Conservation (phyloP, 2,888 invertebrate species). For the Agapetus fuscipes region DNA sequence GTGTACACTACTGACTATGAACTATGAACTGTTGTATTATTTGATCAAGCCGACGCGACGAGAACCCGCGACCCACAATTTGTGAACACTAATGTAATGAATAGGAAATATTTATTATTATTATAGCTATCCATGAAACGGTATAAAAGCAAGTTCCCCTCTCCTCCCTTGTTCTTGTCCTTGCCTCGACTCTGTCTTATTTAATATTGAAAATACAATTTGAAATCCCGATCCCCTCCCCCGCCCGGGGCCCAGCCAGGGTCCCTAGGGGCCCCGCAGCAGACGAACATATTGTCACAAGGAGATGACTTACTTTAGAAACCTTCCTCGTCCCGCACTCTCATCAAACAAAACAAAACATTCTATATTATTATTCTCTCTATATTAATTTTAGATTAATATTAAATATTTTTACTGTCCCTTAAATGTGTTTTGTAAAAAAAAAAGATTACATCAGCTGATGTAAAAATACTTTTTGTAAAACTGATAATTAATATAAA, state of each 20-base stretch:
- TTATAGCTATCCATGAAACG: slow-evolving; percentile 8
- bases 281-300: too few relatives aligned
- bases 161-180: background rate
- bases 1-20: slow-evolving; percentile 20
- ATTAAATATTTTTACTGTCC: background rate
- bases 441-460: background rate
- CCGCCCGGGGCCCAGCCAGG: too few relatives aligned
- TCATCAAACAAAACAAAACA: background rate
- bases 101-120: slow-evolving; percentile 1
- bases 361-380: background rate
- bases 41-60: slow-evolving; percentile 8
- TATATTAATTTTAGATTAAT: background rate
- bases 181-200: too few relatives aligned
- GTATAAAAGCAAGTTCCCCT: slow-evolving; percentile 9
- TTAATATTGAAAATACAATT: slow-evolving; percentile 1
- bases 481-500: background rate
- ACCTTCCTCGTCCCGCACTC: background rate
- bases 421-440: background rate
- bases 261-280: too few relatives aligned
- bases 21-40: slow-evolving; percentile 13
- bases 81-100: slow-evolving; percentile 8
- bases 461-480: background rate
- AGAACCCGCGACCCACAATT: background rate
- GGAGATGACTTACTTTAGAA: too few relatives aligned
- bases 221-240: too few relatives aligned